phyloP scores from a whole-genome alignment of 2,113 vertebrate genomes.

The Pantherophis guttatus region DNA sequence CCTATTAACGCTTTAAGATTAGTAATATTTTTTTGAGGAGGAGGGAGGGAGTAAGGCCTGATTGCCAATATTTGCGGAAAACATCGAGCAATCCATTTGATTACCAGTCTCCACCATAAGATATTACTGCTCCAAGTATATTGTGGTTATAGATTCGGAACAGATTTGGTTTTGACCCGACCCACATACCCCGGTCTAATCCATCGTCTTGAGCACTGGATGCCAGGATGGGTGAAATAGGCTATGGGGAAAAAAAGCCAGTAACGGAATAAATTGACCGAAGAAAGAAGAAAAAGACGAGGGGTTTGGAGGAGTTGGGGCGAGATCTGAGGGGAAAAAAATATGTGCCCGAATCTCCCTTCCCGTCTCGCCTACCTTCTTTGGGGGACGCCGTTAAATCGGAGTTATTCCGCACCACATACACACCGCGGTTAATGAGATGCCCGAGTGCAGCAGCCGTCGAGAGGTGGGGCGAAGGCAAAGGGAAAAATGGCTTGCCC shows the following conservation, averaged over 20 bases:
- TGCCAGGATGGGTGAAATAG: not conserved
- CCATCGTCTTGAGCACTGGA: not conserved
- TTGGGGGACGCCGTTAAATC: not conserved
- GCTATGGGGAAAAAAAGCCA: not conserved
- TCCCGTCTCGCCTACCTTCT: not conserved
- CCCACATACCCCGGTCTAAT: not conserved
- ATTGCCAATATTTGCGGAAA: too few species aligned
- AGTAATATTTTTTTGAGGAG: not conserved
- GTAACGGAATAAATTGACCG: not conserved
- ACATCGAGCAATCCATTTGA: not conserved
- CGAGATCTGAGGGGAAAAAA: not conserved
- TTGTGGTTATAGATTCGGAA: not conserved
- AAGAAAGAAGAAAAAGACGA: not conserved
- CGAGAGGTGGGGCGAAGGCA: not conserved
- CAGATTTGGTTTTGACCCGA: not conserved
- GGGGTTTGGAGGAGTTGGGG: not conserved
- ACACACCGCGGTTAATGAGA: not conserved
- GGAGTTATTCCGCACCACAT: not conserved
- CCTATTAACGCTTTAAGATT: not conserved
- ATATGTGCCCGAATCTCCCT: not conserved
- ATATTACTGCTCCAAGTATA: not conserved
- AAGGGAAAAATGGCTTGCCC: not conserved
- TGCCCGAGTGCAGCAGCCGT: not conserved
- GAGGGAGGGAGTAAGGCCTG: not conserved
- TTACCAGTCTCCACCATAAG: not conserved